A percentile compares a stretch with the other conserved stretches of the same genome.
phyloP scores from a whole-genome alignment of 2,888 invertebrate species.

The Xanthorhoe designata region DNA sequence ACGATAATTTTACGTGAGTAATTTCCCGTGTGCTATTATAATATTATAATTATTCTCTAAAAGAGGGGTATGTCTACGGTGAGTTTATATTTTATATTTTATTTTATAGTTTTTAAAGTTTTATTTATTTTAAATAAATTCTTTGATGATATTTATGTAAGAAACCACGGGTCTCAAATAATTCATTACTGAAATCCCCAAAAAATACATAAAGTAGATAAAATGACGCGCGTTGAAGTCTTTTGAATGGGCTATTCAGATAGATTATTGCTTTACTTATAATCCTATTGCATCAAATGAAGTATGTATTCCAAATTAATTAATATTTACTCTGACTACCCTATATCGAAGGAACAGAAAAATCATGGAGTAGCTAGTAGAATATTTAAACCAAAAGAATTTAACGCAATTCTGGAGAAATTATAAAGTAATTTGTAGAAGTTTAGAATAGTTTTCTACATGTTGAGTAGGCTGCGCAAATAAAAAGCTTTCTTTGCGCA shows the following conservation, averaged over 20 bases:
- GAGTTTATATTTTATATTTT: too few relatives aligned
- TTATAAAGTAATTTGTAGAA: neutral
- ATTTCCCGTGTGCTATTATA: too few relatives aligned
- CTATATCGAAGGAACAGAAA: too few relatives aligned
- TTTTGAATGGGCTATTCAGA: constrained; percentile 30
- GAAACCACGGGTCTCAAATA: neutral
- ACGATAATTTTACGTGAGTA: too few relatives aligned
- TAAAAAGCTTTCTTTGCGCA: neutral
- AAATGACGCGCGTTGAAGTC: constrained; percentile 34
- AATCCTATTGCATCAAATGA: neutral
- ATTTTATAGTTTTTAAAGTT: too few relatives aligned
- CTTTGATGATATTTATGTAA: neutral
- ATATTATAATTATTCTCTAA: too few relatives aligned
- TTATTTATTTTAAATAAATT: too few relatives aligned
- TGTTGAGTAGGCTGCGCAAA: neutral
- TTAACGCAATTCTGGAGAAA: neutral
- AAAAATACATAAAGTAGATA: neutral
- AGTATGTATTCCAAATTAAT: neutral
- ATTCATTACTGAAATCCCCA: neutral
- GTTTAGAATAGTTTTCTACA: neutral
- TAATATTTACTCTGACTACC: too few relatives aligned
- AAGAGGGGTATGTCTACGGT: too few relatives aligned
- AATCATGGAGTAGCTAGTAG: too few relatives aligned
- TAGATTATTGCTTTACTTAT: neutral
- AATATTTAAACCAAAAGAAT: too few relatives aligned